phyloP scores from a whole-genome alignment of 1,140 invertebrate genomes.

The Chrysopa pallens region DNA sequence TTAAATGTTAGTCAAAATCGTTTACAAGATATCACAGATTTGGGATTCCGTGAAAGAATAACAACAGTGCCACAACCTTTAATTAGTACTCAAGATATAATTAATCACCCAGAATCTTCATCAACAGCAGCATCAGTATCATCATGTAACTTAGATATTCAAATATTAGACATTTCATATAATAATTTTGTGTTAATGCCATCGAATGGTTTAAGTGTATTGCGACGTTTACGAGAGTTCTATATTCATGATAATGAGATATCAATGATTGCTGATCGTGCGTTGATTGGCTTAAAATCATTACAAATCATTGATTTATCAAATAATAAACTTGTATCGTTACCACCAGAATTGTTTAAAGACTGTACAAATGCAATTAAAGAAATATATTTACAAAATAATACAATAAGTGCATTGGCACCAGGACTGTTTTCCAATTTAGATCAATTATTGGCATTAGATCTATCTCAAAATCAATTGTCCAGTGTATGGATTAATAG shows the following conservation, averaged over 20 bases:
- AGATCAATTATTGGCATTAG: constrained; percentile 65
- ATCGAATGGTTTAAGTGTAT: constrained; percentile 54
- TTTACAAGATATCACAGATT: constrained; percentile 62
- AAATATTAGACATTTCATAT: constrained; percentile 62
- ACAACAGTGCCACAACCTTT: constrained; percentile 33
- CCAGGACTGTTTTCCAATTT: constrained; percentile 67
- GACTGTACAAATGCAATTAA: constrained; percentile 59
- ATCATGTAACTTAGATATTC: constrained; percentile 59
- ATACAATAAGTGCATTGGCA: constrained; percentile 64
- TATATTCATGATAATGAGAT: constrained; percentile 72
- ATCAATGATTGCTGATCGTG: constrained; percentile 64
- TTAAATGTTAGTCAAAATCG: constrained; percentile 72
- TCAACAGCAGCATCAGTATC: constrained; percentile 23
- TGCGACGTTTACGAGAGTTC: constrained; percentile 54
- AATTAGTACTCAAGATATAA: constrained; percentile 34
- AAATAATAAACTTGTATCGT: constrained; percentile 69
- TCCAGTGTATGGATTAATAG: constrained; percentile 66
- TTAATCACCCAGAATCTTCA: constrained; percentile 19
- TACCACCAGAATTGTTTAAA: constrained; percentile 67
- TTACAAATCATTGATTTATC: constrained; percentile 69
- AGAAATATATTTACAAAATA: constrained; percentile 75
- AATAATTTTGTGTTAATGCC: constrained; percentile 71
- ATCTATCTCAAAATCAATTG: constrained; percentile 74
- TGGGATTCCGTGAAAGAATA: constrained; percentile 48
- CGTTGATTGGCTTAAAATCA: constrained; percentile 55